Conservation (phyloP, 2,797 vertebrate species). For the Neosilurus hyrtlii region DNA sequence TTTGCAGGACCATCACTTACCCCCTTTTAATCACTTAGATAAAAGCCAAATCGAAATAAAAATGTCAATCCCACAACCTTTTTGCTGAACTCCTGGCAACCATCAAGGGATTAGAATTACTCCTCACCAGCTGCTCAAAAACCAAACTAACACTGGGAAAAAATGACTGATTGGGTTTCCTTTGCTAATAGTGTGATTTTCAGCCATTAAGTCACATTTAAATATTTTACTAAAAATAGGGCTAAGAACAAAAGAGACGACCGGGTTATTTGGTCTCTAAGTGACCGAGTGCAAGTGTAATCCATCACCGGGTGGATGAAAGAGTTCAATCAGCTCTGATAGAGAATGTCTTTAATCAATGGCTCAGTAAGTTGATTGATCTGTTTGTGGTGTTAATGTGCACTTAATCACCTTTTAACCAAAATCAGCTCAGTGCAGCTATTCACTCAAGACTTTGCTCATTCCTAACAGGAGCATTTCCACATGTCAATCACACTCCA, state of each 20-base stretch:
- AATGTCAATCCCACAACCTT: conserved; percentile 31
- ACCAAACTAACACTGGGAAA: neutral
- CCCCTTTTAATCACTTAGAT: conserved; percentile 45
- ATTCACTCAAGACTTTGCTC: conserved; percentile 12
- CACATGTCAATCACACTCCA: conserved; percentile 48
- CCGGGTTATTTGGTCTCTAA: neutral
- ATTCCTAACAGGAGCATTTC: conserved; percentile 31
- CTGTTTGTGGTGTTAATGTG: conserved; percentile 27
- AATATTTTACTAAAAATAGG: conserved; percentile 32
- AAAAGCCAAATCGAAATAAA: conserved; percentile 39
- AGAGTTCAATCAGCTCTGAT: conserved; percentile 53
- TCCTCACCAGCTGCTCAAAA: conserved; percentile 43
- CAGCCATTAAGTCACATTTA: conserved; percentile 23
- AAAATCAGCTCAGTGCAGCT: neutral
- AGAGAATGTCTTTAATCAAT: conserved; percentile 49
- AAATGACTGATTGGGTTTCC: conserved; percentile 31
- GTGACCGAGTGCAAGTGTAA: conserved; percentile 18
- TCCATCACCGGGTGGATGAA: conserved; percentile 18
- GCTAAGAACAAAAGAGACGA: neutral
- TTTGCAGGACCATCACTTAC: conserved; percentile 40
- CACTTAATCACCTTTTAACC: conserved; percentile 16
- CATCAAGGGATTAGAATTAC: conserved; percentile 44
- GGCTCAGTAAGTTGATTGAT: conserved; percentile 14
- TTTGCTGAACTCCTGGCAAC: conserved; percentile 27
- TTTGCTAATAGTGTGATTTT: conserved; percentile 23